Percentiles rank a stretch among this genome's conserved stretches.
phyloP scores from a whole-genome alignment of 2,888 invertebrate species.

The Agrotis puta region DNA sequence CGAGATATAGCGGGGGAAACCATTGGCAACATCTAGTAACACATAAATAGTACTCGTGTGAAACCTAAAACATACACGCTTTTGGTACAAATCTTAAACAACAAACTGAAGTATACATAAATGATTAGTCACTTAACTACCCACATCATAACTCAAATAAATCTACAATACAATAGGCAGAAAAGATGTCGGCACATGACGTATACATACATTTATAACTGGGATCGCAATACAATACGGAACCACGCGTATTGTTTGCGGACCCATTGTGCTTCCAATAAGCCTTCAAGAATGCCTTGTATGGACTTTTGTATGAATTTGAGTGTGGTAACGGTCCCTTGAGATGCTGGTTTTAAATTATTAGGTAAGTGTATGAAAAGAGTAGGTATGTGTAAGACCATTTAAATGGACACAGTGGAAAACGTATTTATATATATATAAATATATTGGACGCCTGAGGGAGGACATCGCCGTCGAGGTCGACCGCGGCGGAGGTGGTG shows the following conservation, averaged over 20 bases:
- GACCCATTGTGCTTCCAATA: conserved; percentile 70
- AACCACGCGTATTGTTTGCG: conserved; percentile 68
- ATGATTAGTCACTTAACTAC: conserved; percentile 38
- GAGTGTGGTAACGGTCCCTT: conserved; percentile 17
- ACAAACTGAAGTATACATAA: conserved; percentile 5
- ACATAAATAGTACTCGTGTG: no score
- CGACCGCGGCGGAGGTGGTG: no score
- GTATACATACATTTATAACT: conserved; percentile 31
- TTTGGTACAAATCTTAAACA: not conserved
- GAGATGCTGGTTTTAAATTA: conserved; percentile 57
- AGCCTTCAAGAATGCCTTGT: conserved; percentile 65
- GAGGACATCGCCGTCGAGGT: no score
- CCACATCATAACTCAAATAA: conserved; percentile 57
- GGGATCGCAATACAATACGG: conserved; percentile 63
- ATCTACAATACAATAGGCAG: conserved; percentile 49
- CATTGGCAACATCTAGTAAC: no score
- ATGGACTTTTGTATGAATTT: conserved; percentile 53
- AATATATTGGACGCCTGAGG: no score
- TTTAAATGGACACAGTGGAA: not conserved
- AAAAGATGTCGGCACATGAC: conserved; percentile 57
- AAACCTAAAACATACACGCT: no score
- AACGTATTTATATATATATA: no score
- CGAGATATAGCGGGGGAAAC: no score
- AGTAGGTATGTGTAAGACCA: not conserved
- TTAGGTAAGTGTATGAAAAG: conserved; percentile 7